These are phyloP conservation scores for Strongylocentrotus purpuratus DNA, from an alignment of 35 echinoderm and acorn worm species.

Conservation along the genomic window DNA sequence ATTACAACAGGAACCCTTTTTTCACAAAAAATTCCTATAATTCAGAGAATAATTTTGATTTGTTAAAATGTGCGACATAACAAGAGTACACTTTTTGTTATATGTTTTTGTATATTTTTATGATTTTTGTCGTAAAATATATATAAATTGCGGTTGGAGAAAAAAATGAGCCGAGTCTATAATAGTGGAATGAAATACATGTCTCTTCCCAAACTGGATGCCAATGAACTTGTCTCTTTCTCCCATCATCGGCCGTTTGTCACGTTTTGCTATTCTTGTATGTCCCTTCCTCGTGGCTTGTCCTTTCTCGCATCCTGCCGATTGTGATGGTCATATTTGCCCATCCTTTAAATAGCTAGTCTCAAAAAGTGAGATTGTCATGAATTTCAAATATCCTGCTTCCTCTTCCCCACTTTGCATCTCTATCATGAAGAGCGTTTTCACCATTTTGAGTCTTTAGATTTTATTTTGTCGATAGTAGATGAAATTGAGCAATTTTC, in stretches of 20 bases:
- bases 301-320: not conserved
- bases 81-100: not conserved
- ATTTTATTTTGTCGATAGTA: not conserved
- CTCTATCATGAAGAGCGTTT: not conserved
- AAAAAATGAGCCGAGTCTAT: not conserved
- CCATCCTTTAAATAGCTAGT: not conserved
- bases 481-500: not conserved
- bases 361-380: not conserved
- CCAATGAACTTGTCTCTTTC: not conserved
- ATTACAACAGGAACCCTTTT: no score
- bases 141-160: not conserved
- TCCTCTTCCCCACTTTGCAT: not conserved
- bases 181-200: not conserved
- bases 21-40: no score
- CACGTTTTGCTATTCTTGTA: not conserved
- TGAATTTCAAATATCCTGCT: conserved; percentile 3
- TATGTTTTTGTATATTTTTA: not conserved
- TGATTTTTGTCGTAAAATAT: not conserved
- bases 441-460: not conserved
- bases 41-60: no score
- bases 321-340: not conserved
- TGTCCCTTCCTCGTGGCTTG: not conserved
- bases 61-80: no score
- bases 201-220: not conserved
- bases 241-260: not conserved